Conservation (phyloP, 1,140 invertebrate genomes). For the Atta colombica region DNA sequence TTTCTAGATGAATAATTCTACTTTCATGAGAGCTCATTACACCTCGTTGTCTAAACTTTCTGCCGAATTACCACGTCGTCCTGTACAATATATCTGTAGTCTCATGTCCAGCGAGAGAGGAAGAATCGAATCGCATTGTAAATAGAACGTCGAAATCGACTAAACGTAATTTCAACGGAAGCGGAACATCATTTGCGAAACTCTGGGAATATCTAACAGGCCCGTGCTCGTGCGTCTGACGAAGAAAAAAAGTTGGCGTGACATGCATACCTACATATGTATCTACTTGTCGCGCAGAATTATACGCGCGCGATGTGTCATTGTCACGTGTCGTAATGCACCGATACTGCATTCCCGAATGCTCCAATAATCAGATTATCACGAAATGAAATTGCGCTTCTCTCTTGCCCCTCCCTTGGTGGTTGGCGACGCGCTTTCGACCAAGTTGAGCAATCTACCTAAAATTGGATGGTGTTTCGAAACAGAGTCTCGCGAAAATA, state of each 20-base stretch:
- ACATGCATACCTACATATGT: too few relatives aligned
- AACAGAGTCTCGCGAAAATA: conserved; percentile 2
- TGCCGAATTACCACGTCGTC: not conserved
- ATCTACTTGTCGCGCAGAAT: conserved; percentile 38
- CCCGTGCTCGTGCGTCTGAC: too few relatives aligned
- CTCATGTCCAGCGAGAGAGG: not conserved
- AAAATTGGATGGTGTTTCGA: conserved; percentile 46
- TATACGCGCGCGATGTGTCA: conserved; percentile 45
- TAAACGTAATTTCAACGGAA: conserved; percentile 15
- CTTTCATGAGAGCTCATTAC: not conserved
- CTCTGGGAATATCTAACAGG: not conserved
- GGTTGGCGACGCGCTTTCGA: conserved; percentile 1
- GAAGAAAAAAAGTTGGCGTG: too few relatives aligned
- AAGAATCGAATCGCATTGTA: not conserved
- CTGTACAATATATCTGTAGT: not conserved
- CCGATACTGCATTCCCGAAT: conserved; percentile 15
- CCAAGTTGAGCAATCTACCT: conserved; percentile 48
- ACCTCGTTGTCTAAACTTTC: not conserved
- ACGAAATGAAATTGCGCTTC: conserved; percentile 48
- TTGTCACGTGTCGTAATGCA: conserved; percentile 37
- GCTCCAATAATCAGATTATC: conserved; percentile 49
- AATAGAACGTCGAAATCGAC: not conserved
- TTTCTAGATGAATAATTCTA: not conserved
- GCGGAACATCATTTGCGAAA: not conserved
- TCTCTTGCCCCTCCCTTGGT: not conserved